phyloP scores from a whole-genome alignment of 2,888 invertebrate genomes.

The Lepidochrysops patricia region DNA sequence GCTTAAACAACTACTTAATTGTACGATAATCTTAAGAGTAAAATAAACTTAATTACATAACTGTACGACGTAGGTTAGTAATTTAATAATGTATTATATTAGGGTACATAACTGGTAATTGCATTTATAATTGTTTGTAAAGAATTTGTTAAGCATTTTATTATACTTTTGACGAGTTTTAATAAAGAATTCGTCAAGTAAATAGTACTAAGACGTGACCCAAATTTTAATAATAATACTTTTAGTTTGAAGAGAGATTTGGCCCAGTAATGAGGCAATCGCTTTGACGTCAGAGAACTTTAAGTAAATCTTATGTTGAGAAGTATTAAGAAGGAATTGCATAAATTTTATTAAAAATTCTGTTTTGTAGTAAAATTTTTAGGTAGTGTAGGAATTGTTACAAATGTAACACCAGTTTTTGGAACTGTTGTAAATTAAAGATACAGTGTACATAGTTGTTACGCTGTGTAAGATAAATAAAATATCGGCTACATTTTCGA shows the following conservation, averaged over 20 bases:
- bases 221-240: neutral
- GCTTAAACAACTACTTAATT: conserved; percentile 24
- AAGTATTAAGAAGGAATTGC: neutral
- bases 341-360: too few relatives aligned
- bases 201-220: neutral
- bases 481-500: too few relatives aligned
- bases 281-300: neutral
- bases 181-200: neutral
- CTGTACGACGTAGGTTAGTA: too few relatives aligned
- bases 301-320: neutral
- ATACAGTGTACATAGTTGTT: too few relatives aligned
- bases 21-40: too few relatives aligned
- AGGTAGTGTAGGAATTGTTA: too few relatives aligned
- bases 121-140: neutral
- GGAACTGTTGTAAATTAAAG: too few relatives aligned
- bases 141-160: neutral
- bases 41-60: too few relatives aligned
- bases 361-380: too few relatives aligned
- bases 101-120: neutral
- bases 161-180: neutral
- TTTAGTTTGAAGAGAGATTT: neutral
- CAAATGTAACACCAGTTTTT: too few relatives aligned
- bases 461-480: too few relatives aligned
- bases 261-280: neutral
- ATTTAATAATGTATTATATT: too few relatives aligned